Evolutionary conservation across 2,888 invertebrate species (phyloP).

Genomic region (Sinodicranocentrus sp.): DNA sequence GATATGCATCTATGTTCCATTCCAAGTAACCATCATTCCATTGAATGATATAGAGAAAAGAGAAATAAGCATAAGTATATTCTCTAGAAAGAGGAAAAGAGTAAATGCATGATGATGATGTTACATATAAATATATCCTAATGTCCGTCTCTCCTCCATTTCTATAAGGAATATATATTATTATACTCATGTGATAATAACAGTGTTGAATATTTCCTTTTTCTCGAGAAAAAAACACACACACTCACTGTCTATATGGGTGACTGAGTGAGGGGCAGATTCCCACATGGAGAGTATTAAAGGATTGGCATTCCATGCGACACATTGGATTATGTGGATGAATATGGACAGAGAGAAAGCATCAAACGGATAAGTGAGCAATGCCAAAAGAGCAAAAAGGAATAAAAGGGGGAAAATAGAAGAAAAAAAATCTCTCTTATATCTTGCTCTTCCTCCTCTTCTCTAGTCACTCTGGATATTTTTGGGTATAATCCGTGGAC

Average conservation of each 20-base stretch:
- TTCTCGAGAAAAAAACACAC: neutral
- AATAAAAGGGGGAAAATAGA: neutral
- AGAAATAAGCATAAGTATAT: neutral
- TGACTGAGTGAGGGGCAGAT: slow-evolving; percentile 22
- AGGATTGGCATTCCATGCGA: slow-evolving; percentile 64
- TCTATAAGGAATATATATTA: too few species aligned
- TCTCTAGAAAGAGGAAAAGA: too few species aligned
- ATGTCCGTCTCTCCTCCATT: too few species aligned
- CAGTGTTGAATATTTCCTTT: neutral
- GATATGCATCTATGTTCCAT: slow-evolving; percentile 8
- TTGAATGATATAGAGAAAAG: neutral
- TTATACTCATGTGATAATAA: too few species aligned
- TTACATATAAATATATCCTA: neutral
- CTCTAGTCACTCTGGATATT: neutral
- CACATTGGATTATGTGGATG: slow-evolving; percentile 63
- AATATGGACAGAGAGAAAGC: slow-evolving; percentile 51
- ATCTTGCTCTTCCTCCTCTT: neutral
- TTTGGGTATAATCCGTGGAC: neutral
- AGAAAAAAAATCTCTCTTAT: slow-evolving; percentile 1
- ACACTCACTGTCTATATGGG: neutral
- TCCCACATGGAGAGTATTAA: slow-evolving; percentile 53
- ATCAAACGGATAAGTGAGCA: slow-evolving; percentile 46
- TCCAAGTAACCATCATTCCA: neutral
- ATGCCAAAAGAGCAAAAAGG: slow-evolving; percentile 34
- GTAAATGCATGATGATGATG: neutral